Percentiles rank a stretch among this genome's conserved stretches.
These are phyloP conservation scores for Anas platyrhynchos DNA, from an alignment of 2,113 vertebrate species.

Conservation along the genomic window DNA sequence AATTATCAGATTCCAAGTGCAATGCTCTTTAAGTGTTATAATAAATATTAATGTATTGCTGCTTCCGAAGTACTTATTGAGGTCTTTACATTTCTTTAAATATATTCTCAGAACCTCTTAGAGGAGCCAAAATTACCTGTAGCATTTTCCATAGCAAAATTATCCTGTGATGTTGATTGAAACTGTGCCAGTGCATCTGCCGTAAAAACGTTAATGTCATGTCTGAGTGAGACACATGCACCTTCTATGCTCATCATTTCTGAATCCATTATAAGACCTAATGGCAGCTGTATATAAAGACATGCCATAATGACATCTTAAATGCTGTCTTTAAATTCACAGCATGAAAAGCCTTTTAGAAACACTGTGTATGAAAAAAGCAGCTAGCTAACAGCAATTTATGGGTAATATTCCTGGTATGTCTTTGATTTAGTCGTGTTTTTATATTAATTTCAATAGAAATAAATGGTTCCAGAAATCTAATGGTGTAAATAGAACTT, in stretches of 20 bases:
- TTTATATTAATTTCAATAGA: slow-evolving; percentile 14
- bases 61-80: neutral
- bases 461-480: neutral
- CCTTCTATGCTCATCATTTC: slow-evolving; percentile 30
- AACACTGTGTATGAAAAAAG: neutral
- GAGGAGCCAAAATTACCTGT: slow-evolving; percentile 36
- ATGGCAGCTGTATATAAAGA: slow-evolving; percentile 56
- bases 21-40: neutral
- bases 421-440: neutral
- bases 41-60: slow-evolving; percentile 55
- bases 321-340: slow-evolving; percentile 62
- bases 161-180: slow-evolving; percentile 44
- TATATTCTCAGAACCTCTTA: slow-evolving; percentile 10
- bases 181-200: slow-evolving; percentile 51
- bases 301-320: slow-evolving; percentile 65
- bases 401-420: neutral
- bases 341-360: slow-evolving; percentile 60
- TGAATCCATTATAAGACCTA: slow-evolving; percentile 57
- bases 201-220: slow-evolving; percentile 48
- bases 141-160: slow-evolving; percentile 35
- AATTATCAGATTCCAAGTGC: neutral
- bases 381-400: slow-evolving; percentile 1
- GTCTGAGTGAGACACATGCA: slow-evolving; percentile 23
- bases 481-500: neutral
- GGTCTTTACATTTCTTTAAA: slow-evolving; percentile 23